Conservation (phyloP, 2,888 invertebrate genomes). For the Drosophila putrida region DNA sequence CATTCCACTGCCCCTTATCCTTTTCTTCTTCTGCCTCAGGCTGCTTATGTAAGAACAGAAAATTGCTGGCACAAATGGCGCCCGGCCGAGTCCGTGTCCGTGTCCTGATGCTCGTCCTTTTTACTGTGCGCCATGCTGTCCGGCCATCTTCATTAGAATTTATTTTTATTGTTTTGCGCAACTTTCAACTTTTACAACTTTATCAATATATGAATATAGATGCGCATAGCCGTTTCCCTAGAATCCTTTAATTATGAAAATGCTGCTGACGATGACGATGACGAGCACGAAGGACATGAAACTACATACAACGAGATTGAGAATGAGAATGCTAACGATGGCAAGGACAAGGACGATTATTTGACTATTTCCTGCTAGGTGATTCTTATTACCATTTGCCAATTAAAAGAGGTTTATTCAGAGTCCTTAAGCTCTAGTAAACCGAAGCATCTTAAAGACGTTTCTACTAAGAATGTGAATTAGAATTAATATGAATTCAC, state of each 20-base stretch:
- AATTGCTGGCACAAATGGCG: constrained; percentile 79
- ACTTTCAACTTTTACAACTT: constrained; percentile 82
- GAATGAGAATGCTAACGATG: neutral
- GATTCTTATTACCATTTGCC: neutral
- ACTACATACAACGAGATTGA: neutral
- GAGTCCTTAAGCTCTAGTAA: neutral
- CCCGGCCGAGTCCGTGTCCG: constrained; percentile 45
- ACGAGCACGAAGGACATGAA: constrained; percentile 20
- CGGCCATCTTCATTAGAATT: constrained; percentile 80
- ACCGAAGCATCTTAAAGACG: constrained; percentile 2
- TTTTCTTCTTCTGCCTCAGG: constrained; percentile 11
- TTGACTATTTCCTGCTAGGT: constrained; percentile 12
- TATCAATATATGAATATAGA: constrained; percentile 81
- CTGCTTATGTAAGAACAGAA: constrained; percentile 74
- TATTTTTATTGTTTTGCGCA: constrained; percentile 80
- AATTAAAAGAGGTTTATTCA: constrained; percentile 4
- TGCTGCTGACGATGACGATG: constrained; percentile 36
- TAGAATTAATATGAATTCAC: neutral
- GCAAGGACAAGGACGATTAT: constrained; percentile 24
- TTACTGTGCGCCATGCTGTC: constrained; percentile 72
- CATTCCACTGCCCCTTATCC: neutral
- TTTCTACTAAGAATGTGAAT: neutral
- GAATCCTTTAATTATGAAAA: constrained; percentile 76
- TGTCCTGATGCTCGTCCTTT: constrained; percentile 14
- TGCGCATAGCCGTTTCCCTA: constrained; percentile 54